Conservation (phyloP, 1,140 invertebrate species). For the Drosophila parvula region DNA sequence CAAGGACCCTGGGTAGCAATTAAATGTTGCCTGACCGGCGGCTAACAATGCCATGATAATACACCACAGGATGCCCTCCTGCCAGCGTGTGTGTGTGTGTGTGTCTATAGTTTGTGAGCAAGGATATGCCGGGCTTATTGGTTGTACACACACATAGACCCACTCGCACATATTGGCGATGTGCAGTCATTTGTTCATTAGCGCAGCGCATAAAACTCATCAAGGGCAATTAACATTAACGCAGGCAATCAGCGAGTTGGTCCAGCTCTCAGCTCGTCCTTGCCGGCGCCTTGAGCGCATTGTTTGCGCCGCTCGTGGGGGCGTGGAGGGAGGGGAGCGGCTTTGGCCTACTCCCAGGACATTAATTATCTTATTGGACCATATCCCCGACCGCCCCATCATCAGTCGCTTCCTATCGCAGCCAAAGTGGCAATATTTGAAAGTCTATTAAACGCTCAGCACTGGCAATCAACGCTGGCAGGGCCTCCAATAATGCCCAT, state of each 20-base stretch:
- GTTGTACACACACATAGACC: conserved; percentile 6
- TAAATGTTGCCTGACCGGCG: conserved; percentile 48
- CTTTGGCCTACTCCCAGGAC: conserved; percentile 58
- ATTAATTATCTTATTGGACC: conserved; percentile 78
- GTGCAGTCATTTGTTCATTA: conserved; percentile 82
- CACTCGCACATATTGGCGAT: conserved; percentile 60
- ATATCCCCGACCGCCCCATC: conserved; percentile 25
- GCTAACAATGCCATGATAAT: conserved; percentile 23
- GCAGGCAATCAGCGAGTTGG: conserved; percentile 69
- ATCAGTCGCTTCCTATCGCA: conserved; percentile 7
- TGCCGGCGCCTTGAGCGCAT: conserved; percentile 58
- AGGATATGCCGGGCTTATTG: conserved; percentile 20
- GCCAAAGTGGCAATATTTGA: conserved; percentile 79
- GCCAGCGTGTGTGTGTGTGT: background rate
- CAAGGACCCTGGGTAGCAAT: conserved; percentile 50
- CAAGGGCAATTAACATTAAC: conserved; percentile 82
- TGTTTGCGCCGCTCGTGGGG: conserved; percentile 1
- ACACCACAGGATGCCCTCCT: background rate
- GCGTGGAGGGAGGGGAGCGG: background rate
- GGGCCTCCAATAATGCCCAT: conserved; percentile 38
- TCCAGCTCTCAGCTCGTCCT: conserved; percentile 23
- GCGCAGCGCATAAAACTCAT: conserved; percentile 80
- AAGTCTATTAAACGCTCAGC: conserved; percentile 78
- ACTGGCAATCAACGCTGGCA: conserved; percentile 49
- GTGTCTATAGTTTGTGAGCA: conserved; percentile 24